Conservation (phyloP, 2,797 vertebrate genomes). For the Adelosebastes latens region DNA sequence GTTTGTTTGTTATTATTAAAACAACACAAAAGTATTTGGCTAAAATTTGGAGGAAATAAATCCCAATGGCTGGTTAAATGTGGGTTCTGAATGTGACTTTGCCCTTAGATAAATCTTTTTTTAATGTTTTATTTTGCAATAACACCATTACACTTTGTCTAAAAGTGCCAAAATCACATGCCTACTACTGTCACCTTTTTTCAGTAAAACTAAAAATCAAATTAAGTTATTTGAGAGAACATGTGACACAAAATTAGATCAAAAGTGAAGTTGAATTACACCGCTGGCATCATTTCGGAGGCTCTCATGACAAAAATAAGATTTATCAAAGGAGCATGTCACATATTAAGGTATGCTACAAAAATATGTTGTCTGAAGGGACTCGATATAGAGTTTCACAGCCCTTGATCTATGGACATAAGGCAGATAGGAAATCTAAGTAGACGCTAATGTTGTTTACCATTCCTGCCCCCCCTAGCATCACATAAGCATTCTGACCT, state of each 20-base stretch:
- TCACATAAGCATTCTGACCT: slow-evolving; percentile 48
- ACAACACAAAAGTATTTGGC: neutral
- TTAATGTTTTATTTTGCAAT: neutral
- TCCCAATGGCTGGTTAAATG: neutral
- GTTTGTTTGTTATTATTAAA: neutral
- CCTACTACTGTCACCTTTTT: neutral
- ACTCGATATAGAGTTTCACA: neutral
- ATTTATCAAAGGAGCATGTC: neutral
- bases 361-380: neutral
- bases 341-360: neutral
- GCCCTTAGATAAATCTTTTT: neutral
- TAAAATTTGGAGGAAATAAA: neutral
- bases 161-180: neutral
- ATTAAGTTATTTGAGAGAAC: neutral
- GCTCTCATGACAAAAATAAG: neutral
- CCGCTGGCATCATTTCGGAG: neutral
- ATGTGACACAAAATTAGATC: slow-evolving; percentile 5
- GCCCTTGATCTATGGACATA: slow-evolving; percentile 21
- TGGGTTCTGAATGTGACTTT: neutral
- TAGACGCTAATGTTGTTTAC: slow-evolving; percentile 37
- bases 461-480: slow-evolving; percentile 17
- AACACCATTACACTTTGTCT: neutral
- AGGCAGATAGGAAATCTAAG: slow-evolving; percentile 34
- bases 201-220: neutral
- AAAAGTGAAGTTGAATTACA: neutral